These are phyloP conservation scores for Zelleria hepariella DNA, from an alignment of 2,888 invertebrate species.

Conservation along the genomic window DNA sequence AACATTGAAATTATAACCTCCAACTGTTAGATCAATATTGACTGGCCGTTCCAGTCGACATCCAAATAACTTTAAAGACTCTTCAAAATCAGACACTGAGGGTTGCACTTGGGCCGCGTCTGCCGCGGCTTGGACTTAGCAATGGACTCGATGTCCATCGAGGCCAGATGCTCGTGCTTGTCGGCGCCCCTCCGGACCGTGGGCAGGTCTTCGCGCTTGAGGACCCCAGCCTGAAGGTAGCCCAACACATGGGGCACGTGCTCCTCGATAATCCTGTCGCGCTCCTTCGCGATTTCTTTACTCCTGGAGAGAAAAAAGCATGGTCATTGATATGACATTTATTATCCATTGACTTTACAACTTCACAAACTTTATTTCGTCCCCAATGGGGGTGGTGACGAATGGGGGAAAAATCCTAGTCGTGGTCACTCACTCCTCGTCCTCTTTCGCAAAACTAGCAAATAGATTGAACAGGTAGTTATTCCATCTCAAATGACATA, in stretches of 20 bases:
- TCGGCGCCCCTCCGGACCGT: constrained; percentile 20
- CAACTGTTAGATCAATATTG: no score
- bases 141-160: constrained; percentile 22
- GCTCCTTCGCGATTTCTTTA: constrained; percentile 66
- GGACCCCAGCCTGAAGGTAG: constrained; percentile 70
- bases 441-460: no score
- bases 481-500: no score
- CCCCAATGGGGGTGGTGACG: no score
- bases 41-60: no score
- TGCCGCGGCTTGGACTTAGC: constrained; percentile 12
- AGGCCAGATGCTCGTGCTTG: not conserved
- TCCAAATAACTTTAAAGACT: not conserved
- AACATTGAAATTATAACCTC: no score
- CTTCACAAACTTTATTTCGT: no score
- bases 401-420: no score
- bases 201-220: constrained; percentile 54
- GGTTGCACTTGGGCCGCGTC: constrained; percentile 37
- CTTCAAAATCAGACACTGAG: constrained; percentile 28
- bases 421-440: no score
- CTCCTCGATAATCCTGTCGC: constrained; percentile 64
- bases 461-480: no score
- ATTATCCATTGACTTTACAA: no score
- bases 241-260: constrained; percentile 72
- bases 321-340: no score
- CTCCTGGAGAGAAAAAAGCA: not conserved